Evolutionary conservation across 2,797 vertebrate genomes (phyloP).

Genomic region (Balearica regulorum): DNA sequence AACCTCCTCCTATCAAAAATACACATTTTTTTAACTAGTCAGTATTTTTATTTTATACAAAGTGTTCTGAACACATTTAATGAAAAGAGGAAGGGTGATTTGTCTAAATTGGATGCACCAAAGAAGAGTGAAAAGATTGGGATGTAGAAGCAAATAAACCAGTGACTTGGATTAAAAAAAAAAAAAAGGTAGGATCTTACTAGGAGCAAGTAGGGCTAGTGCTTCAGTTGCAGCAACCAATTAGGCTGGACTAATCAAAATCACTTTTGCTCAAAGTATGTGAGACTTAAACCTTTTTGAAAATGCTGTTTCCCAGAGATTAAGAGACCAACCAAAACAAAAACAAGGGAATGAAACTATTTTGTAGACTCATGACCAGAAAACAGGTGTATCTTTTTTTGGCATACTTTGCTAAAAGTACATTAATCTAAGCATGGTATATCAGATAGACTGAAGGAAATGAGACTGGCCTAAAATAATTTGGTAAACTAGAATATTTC

Average conservation of each 20-base stretch:
- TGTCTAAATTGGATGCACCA: neutral
- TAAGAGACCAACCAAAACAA: neutral
- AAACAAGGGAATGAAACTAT: neutral
- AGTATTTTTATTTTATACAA: slow-evolving; percentile 12
- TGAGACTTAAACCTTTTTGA: neutral
- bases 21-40: neutral
- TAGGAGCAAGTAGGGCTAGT: neutral
- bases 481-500: neutral
- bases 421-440: neutral
- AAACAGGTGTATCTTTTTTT: neutral
- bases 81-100: neutral
- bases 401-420: neutral
- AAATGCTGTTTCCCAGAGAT: neutral
- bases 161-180: neutral
- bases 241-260: neutral
- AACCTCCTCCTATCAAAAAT: neutral
- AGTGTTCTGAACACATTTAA: neutral
- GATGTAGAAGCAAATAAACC: neutral
- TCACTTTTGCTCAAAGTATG: neutral
- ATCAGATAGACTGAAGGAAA: neutral
- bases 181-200: neutral
- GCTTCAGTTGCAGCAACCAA: neutral
- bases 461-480: neutral
- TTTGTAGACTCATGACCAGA: neutral
- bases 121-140: neutral